Base-by-base conservation (phyloP, 2,113 vertebrate species). In the Camelus dromedarius region DNA sequence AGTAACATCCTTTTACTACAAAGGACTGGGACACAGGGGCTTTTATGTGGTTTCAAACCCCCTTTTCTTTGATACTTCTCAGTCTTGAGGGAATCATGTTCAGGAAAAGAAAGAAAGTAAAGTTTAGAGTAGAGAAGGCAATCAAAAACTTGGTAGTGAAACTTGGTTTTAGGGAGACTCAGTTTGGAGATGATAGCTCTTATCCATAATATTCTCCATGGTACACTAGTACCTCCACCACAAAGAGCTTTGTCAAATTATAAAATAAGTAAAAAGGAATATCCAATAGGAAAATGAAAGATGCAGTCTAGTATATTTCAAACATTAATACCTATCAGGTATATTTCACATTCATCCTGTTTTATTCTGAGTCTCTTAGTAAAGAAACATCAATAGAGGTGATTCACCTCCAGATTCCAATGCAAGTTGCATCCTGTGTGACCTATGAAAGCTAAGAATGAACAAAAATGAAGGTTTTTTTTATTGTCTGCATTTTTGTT, bases 181-280 rank as follows among this genome's bases (percentile, higher is more conserved):
- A 42, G 38, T 42, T 42, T 42, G 38, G 38, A 42, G 16, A 96
- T 95, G 35, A 85, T n/a, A 54, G 30, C 67, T 97, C 89, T 98
- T 93, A 92, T 96, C 73, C 95, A 30, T 83, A 97, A 97, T 48
- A 14, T 30, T 89, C 96, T 96, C 67, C 0, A 0, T 64, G 76
- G 60, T 88, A 42, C 2, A 11, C 1, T 10, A 28, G 8, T 58
- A 58, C 13, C 73, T 88, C 60, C 91, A 8, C 5, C 82, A 11
- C 13, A 95, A 93, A 77, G 12, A 54, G 32, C 8, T 80, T 96
- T 79, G 22, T 75, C 46, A 35, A 67, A 93, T 85, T 89, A 93
- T 70, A 93, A 95, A 98, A 96, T 89, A 89, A 66, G 22, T 95
- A 56, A 58, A 19, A 26, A 58, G 30, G 88, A 93, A 81, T 18